Percentiles rank a stretch among this genome's conserved stretches.
These are phyloP conservation scores for Drosophila bocki DNA, from an alignment of 1,140 invertebrate species.

Conservation along the genomic window DNA sequence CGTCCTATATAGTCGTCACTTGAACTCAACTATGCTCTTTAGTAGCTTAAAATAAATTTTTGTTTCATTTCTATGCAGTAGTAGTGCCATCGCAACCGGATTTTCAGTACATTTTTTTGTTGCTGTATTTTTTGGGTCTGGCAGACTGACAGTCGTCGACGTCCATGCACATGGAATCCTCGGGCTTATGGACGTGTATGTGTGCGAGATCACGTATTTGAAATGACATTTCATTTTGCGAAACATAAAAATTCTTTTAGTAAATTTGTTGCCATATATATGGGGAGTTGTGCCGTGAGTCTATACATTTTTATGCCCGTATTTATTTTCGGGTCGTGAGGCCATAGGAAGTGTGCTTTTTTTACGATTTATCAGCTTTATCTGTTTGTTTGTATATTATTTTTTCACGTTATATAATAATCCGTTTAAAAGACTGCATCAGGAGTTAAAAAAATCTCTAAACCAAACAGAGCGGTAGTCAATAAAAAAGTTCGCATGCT, in stretches of 20 bases:
- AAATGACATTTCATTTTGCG: constrained; percentile 67
- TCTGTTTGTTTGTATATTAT: constrained; percentile 42
- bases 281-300: constrained; percentile 18
- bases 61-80: constrained; percentile 65
- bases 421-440: constrained; percentile 33
- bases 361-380: constrained; percentile 55
- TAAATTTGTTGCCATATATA: constrained; percentile 56
- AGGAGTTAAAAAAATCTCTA: constrained; percentile 34
- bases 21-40: constrained; percentile 74
- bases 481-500: constrained; percentile 15
- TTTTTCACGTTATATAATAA: constrained; percentile 32
- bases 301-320: constrained; percentile 45
- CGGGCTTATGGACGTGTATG: constrained; percentile 13
- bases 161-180: constrained; percentile 16
- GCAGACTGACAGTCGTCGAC: constrained; percentile 42
- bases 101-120: constrained; percentile 25
- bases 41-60: constrained; percentile 75
- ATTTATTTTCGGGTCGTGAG: constrained; percentile 46
- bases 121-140: constrained; percentile 48
- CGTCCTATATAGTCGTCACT: constrained; percentile 58
- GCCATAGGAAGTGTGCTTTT: constrained; percentile 23
- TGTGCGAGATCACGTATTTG: constrained; percentile 59
- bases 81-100: constrained; percentile 31
- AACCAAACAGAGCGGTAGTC: constrained; percentile 38
- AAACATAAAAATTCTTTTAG: constrained; percentile 68